Percentiles rank a stretch among this genome's conserved stretches.
Evolutionary conservation across 2,888 invertebrate genomes (phyloP).

Genomic region (Abscondita cerata): DNA sequence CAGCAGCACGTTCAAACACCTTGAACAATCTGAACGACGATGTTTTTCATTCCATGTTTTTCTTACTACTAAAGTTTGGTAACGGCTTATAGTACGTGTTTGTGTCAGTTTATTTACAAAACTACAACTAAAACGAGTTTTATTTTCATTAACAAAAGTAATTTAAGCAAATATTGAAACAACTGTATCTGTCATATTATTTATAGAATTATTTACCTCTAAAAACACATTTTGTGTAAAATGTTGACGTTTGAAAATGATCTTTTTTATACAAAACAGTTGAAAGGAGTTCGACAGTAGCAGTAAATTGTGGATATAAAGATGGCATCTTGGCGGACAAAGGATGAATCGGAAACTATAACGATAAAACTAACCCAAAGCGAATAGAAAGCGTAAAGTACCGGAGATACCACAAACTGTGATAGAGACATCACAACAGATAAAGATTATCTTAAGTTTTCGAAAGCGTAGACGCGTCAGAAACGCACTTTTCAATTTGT

Average conservation of each 20-base stretch:
- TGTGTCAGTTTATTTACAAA: too few relatives aligned
- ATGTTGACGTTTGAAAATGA: not conserved
- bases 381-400: conserved; percentile 50
- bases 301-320: conserved; percentile 36
- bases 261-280: conserved; percentile 32
- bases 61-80: too few relatives aligned
- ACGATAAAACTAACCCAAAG: conserved; percentile 57
- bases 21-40: too few relatives aligned
- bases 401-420: conserved; percentile 48
- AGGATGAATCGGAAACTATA: conserved; percentile 55
- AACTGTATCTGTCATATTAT: too few relatives aligned
- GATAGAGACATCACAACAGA: conserved; percentile 53
- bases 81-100: too few relatives aligned
- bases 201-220: too few relatives aligned
- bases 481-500: conserved; percentile 15
- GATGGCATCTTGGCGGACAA: conserved; percentile 48
- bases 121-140: too few relatives aligned
- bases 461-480: conserved; percentile 21
- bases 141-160: too few relatives aligned
- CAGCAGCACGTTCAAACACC: too few relatives aligned
- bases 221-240: not conserved
- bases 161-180: too few relatives aligned
- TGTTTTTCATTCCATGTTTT: too few relatives aligned
- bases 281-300: conserved; percentile 27
- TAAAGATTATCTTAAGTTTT: conserved; percentile 50